Evolutionary conservation across 1,140 invertebrate genomes (phyloP), one percentile per base, ranked within the genome.

Genomic region (Dolichoris vasculosae): DNA sequence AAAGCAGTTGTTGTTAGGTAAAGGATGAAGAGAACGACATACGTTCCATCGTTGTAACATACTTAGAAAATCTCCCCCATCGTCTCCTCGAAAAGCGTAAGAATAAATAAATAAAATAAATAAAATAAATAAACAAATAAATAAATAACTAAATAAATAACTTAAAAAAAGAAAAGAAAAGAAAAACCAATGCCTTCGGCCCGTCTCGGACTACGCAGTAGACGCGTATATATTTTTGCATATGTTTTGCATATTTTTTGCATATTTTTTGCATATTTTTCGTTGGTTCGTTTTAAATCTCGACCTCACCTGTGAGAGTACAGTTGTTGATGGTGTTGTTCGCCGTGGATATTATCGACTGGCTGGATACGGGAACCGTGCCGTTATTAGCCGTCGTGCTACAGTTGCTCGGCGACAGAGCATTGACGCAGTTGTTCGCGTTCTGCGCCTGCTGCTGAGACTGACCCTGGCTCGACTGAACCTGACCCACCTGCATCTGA

Each of bases 241-340:
- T n/a, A n/a, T n/a, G n/a, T n/a, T n/a, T n/a, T n/a, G n/a, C n/a
- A n/a, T n/a, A n/a, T n/a, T n/a, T n/a, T n/a, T n/a, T n/a, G n/a
- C n/a, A n/a, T n/a, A n/a, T n/a, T n/a, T n/a, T n/a, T n/a, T n/a
- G n/a, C n/a, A n/a, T n/a, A n/a, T n/a, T n/a, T n/a, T n/a, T n/a
- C n/a, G n/a, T n/a, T n/a, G n/a, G n/a, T 0, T 30, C 40, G 30
- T 35, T 76, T 51, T 20, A 46, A 30, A 32, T 0, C 46, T n/a
- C 88, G 40, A 75, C 79, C 81, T 91, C 67, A 93, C 93, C 93
- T 93, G 93, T 93, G 88, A 92, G 91, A 88, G 92, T 93, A 88
- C 89, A 91, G 90, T 91, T 93, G 91, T 92, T 93, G 90, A 92
- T 91, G 89, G 92, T 93, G 91, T 92, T 92, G 92, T 92, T 92